Percentiles rank a stretch among this genome's conserved stretches.
phyloP scores from a whole-genome alignment of 1,140 invertebrate species.

The Thaumetopoea pityocampa region DNA sequence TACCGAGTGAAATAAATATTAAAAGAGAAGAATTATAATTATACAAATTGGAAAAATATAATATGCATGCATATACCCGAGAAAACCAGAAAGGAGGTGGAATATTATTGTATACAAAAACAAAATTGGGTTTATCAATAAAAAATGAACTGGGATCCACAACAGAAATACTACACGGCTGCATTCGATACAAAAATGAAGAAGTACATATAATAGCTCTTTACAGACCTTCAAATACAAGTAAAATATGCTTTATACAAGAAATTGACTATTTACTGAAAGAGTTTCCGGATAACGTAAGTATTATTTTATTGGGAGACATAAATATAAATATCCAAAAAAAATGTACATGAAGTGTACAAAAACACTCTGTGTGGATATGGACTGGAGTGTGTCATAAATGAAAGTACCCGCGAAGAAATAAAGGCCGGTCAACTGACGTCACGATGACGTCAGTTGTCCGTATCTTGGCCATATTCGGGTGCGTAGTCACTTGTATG shows the following conservation, averaged over 20 bases:
- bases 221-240: constrained; percentile 25
- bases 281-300: constrained; percentile 7
- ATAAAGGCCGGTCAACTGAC: neutral
- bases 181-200: neutral
- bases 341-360: neutral
- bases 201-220: constrained; percentile 16
- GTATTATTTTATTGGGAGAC: constrained; percentile 25
- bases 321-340: constrained; percentile 22
- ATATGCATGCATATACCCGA: constrained; percentile 17
- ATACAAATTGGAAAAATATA: constrained; percentile 22
- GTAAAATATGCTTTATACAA: constrained; percentile 14
- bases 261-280: constrained; percentile 14
- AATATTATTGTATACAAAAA: constrained; percentile 24
- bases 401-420: neutral
- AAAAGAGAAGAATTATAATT: constrained; percentile 21
- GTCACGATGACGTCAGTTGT: no score
- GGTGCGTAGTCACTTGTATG: no score
- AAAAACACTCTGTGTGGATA: constrained; percentile 22
- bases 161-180: neutral
- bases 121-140: constrained; percentile 10
- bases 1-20: constrained; percentile 30
- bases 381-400: constrained; percentile 7
- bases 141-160: constrained; percentile 3
- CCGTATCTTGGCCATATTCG: no score
- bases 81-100: constrained; percentile 27